phyloP scores from a whole-genome alignment of 2,888 invertebrate genomes.

The Tinea trinotella region DNA sequence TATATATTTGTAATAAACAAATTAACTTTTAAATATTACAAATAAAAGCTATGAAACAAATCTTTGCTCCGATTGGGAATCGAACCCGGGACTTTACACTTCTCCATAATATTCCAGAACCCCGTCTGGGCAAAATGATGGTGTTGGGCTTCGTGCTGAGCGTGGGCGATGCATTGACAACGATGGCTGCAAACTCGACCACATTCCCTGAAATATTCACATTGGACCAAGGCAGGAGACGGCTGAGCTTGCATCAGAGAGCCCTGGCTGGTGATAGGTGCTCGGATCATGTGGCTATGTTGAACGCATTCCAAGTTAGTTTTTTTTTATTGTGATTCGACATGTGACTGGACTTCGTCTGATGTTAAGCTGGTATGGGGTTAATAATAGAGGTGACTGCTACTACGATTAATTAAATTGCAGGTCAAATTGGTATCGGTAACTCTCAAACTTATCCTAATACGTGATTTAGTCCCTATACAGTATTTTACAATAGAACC shows the following conservation, averaged over 20 bases:
- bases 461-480: not conserved
- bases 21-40: too few relatives aligned
- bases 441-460: too few relatives aligned
- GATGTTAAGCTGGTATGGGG: too few relatives aligned
- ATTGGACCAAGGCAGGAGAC: constrained; percentile 80
- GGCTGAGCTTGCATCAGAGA: constrained; percentile 88
- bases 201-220: constrained; percentile 96
- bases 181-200: constrained; percentile 95
- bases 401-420: too few relatives aligned
- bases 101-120: constrained; percentile 75
- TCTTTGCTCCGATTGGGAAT: too few relatives aligned
- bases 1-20: too few relatives aligned
- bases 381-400: too few relatives aligned
- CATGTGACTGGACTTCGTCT: too few relatives aligned
- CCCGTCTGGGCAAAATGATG: constrained; percentile 97
- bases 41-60: too few relatives aligned
- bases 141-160: constrained; percentile 93
- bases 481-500: not conserved
- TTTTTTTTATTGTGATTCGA: too few relatives aligned
- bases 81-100: too few relatives aligned
- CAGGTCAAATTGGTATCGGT: not conserved
- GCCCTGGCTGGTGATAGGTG: constrained; percentile 88
- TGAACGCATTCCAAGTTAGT: constrained; percentile 91
- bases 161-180: constrained; percentile 91
- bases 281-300: constrained; percentile 96